Evolutionary conservation across 2,113 vertebrate genomes (phyloP).

Genomic region (Girardinichthys multiradiatus): DNA sequence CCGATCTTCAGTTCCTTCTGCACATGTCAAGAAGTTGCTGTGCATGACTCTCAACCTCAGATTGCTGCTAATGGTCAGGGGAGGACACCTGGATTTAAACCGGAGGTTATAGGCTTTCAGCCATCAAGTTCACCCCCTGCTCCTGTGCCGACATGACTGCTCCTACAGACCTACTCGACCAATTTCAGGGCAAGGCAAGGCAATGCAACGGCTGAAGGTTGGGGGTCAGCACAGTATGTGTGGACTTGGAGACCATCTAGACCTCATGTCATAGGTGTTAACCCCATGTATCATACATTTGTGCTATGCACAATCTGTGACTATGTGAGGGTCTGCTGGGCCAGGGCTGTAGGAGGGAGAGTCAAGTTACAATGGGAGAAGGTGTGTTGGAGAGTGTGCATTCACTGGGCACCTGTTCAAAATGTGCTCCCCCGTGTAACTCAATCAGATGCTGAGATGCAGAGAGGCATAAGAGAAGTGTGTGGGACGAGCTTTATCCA

Average conservation of each 20-base stretch:
- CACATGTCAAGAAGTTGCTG: neutral
- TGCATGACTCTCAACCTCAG: neutral
- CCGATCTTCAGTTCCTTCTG: neutral
- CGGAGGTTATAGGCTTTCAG: neutral
- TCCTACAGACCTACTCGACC: neutral
- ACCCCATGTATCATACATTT: constrained; percentile 24
- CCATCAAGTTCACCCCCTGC: neutral
- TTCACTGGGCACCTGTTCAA: constrained; percentile 69
- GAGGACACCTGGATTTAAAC: neutral
- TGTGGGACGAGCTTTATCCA: constrained; percentile 24
- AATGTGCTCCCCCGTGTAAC: constrained; percentile 67
- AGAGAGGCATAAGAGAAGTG: constrained; percentile 39
- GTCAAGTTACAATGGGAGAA: constrained; percentile 61
- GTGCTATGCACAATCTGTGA: constrained; percentile 8
- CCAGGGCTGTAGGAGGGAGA: constrained; percentile 28
- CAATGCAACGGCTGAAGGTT: neutral
- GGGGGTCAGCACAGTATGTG: neutral
- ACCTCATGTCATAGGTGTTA: constrained; percentile 38
- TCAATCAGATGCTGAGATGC: constrained; percentile 53
- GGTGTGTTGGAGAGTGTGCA: constrained; percentile 34
- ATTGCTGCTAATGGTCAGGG: neutral
- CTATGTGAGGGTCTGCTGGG: constrained; percentile 31
- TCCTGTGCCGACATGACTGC: constrained; percentile 13
- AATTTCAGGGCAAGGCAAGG: neutral
- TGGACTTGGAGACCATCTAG: neutral